Evolutionary conservation across 2,113 vertebrate genomes (phyloP), one percentile per base, ranked within the genome.

Genomic region (Anolis sagrei): DNA sequence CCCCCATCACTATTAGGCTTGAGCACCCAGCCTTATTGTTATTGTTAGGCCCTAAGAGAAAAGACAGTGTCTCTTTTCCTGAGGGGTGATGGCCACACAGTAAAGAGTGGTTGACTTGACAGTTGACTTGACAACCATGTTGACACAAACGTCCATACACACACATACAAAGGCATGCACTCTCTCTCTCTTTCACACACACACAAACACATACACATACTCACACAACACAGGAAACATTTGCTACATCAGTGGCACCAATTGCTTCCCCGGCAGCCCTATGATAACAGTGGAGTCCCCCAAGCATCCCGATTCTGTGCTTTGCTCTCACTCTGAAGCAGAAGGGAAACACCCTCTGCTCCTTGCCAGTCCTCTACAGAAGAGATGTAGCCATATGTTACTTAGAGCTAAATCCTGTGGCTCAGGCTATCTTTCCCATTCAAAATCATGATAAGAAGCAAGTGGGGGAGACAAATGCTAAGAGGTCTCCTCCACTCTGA

Each of bases 181-280:
- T 54, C 51, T 54, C 54, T 5, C 72, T 18, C 69, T 32, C 34
- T 11, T 34, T 58, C 51, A 34, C 19, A 27, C 49, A 58, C 18
- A 23, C 8, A 48, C 81, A 6, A 25, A 62, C 69, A 14, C 25
- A 36, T 21, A n/a, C 79, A 70, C 79, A 61, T 7, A 44, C 39
- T 44, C 39, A 58, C 54, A 44, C 16, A 36, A 85, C 84, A 85
- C 54, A 62, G 84, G 69, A 85, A 73, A 86, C 78, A 51, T 48
- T 86, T 86, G 84, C 84, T 86, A 86, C 84, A 86, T 86, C 69
- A 34, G 84, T 80, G 84, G 77, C 84, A 86, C 69, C 84, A 64
- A 66, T 66, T 48, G 84, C 84, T 85, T 85, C 58, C 54, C 36
- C 79, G 78, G 78, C 77, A 44, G 61, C 23, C 16, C 78, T 51